phyloP scores from a whole-genome alignment of 2,888 invertebrate genomes.

The Volucella zonaria region DNA sequence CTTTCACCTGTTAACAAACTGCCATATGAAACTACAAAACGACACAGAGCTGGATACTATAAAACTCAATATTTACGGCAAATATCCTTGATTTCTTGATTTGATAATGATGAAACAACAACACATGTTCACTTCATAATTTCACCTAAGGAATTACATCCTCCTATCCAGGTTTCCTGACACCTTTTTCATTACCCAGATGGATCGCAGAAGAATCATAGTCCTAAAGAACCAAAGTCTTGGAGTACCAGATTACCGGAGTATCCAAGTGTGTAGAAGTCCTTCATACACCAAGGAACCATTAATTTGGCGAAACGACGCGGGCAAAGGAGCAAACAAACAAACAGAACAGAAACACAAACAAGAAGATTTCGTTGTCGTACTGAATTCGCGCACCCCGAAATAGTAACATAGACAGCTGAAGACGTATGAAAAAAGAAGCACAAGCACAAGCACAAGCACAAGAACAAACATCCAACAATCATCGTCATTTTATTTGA shows the following conservation, averaged over 20 bases:
- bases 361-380: constrained; percentile 38
- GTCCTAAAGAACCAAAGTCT: too few species aligned
- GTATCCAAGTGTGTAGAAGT: constrained; percentile 1
- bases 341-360: constrained; percentile 33
- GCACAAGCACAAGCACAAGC: constrained; percentile 33
- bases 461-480: constrained; percentile 50
- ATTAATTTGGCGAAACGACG: constrained; percentile 55
- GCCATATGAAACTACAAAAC: constrained; percentile 10
- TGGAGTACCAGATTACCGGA: not conserved
- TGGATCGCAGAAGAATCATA: not conserved
- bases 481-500: constrained; percentile 65
- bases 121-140: constrained; percentile 53
- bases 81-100: constrained; percentile 60
- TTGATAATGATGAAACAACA: constrained; percentile 40
- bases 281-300: constrained; percentile 31
- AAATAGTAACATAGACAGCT: constrained; percentile 24
- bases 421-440: constrained; percentile 20
- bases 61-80: constrained; percentile 53
- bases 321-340: constrained; percentile 64
- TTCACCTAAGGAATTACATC: constrained; percentile 24
- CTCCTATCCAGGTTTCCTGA: not conserved
- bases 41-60: not conserved
- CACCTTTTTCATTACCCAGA: constrained; percentile 15
- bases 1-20: constrained; percentile 36
- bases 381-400: constrained; percentile 13